phyloP scores from a whole-genome alignment of 2,797 vertebrate genomes.

The Leptodactylus fallax region DNA sequence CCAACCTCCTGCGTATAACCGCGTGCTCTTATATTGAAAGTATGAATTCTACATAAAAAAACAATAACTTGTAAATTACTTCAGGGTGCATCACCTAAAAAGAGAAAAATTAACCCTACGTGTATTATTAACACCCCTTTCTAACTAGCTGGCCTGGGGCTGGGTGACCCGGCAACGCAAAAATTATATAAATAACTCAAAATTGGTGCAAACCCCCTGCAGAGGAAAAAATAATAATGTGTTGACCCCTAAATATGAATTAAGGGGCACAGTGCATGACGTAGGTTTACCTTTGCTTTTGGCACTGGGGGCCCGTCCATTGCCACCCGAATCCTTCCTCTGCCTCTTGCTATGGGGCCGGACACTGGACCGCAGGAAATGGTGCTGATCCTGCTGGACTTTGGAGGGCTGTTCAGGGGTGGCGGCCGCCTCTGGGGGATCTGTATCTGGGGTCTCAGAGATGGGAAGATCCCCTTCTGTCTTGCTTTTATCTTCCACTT shows the following conservation, averaged over 20 bases:
- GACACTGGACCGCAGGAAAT: conserved; percentile 98
- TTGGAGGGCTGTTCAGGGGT: conserved; percentile 77
- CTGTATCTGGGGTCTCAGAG: conserved; percentile 76
- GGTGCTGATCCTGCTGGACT: conserved; percentile 96
- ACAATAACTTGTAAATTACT: background rate
- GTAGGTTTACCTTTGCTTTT: conserved; percentile 89
- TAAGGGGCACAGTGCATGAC: background rate
- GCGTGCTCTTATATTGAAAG: background rate
- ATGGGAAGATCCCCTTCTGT: conserved; percentile 83
- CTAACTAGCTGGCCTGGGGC: background rate
- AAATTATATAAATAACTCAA: no score
- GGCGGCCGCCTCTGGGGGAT: conserved; percentile 74
- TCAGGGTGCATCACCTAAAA: background rate
- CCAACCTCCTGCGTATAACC: background rate
- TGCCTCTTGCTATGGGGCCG: conserved; percentile 96
- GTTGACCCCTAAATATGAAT: background rate
- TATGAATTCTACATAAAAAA: background rate
- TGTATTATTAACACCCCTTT: background rate
- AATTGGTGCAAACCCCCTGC: no score
- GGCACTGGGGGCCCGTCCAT: conserved; percentile 82
- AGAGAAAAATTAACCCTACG: background rate
- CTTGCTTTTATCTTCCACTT: conserved; percentile 71
- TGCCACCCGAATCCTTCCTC: conserved; percentile 90
- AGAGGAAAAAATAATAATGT: no score
- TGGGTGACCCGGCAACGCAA: background rate